Percentiles rank a stretch among this genome's conserved stretches.
These are phyloP conservation scores for Beris chalybata DNA, from an alignment of 2,888 invertebrate species.

Conservation along the genomic window DNA sequence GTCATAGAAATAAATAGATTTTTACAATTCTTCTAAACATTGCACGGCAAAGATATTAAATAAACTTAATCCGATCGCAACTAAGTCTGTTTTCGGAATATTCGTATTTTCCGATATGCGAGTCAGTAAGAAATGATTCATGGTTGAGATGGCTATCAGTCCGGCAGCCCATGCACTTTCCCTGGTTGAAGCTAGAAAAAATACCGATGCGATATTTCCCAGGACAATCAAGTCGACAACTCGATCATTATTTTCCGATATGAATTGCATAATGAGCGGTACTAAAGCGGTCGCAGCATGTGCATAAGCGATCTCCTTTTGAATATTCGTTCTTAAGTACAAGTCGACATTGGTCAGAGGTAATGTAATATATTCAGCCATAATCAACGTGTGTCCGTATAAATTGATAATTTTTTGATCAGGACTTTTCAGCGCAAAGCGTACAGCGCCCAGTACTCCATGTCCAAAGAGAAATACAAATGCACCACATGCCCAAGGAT, in stretches of 20 bases:
- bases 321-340: constrained; percentile 33
- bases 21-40: constrained; percentile 9
- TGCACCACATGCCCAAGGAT: constrained; percentile 36
- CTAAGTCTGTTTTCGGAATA: constrained; percentile 40
- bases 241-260: constrained; percentile 25
- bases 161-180: constrained; percentile 42
- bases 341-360: constrained; percentile 40
- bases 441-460: constrained; percentile 40
- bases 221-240: constrained; percentile 35
- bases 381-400: constrained; percentile 33
- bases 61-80: constrained; percentile 41
- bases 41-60: constrained; percentile 41
- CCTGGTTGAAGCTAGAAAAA: constrained; percentile 35
- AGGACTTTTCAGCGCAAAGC: constrained; percentile 36
- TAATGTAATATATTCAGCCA: constrained; percentile 40
- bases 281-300: constrained; percentile 35
- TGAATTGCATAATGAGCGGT: constrained; percentile 35
- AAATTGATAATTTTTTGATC: constrained; percentile 28
- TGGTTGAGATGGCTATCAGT: constrained; percentile 36
- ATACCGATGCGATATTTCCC: constrained; percentile 38
- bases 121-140: constrained; percentile 41
- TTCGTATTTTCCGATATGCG: constrained; percentile 32
- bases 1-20: too few species aligned
- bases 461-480: constrained; percentile 41
- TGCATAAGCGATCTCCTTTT: constrained; percentile 25